A percentile compares a stretch with the other conserved stretches of the same genome.
Evolutionary conservation across 2,113 vertebrate genomes (phyloP).

Genomic region (Heteronetta atricapilla): DNA sequence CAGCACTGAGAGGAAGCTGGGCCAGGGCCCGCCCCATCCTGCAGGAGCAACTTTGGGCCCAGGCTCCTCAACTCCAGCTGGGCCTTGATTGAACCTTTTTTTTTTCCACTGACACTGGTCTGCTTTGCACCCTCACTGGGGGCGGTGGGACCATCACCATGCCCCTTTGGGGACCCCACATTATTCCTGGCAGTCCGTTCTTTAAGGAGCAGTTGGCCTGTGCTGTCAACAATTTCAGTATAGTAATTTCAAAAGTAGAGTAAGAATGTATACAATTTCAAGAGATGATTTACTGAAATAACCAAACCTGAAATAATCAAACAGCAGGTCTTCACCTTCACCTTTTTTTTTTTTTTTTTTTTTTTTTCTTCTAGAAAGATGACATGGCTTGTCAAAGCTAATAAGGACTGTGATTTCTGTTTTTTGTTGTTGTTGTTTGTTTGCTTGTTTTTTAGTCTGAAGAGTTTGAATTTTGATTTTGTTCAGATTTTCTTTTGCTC

Average conservation of each 20-base stretch:
- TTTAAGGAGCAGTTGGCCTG: neutral
- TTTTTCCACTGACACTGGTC: neutral
- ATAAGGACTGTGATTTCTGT: neutral
- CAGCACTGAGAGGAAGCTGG: fast-evolving
- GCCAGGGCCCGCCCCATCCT: fast-evolving
- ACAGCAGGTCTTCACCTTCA: no score
- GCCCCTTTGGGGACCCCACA: neutral
- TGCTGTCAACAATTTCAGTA: no score
- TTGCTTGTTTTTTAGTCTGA: neutral
- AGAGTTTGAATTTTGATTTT: neutral
- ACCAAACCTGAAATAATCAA: neutral
- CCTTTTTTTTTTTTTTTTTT: no score
- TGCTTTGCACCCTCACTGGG: neutral
- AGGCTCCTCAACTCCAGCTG: neutral
- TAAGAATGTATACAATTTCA: neutral
- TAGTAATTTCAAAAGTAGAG: neutral
- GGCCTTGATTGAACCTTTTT: neutral
- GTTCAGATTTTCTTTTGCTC: neutral
- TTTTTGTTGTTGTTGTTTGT: no score
- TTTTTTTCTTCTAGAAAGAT: neutral
- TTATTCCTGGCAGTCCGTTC: neutral
- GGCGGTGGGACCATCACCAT: neutral
- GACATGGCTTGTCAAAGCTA: neutral
- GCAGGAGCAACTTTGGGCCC: fast-evolving
- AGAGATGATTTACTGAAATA: neutral